These are phyloP conservation scores for Helicoverpa zea DNA, from an alignment of 1,140 invertebrate species.

Conservation along the genomic window DNA sequence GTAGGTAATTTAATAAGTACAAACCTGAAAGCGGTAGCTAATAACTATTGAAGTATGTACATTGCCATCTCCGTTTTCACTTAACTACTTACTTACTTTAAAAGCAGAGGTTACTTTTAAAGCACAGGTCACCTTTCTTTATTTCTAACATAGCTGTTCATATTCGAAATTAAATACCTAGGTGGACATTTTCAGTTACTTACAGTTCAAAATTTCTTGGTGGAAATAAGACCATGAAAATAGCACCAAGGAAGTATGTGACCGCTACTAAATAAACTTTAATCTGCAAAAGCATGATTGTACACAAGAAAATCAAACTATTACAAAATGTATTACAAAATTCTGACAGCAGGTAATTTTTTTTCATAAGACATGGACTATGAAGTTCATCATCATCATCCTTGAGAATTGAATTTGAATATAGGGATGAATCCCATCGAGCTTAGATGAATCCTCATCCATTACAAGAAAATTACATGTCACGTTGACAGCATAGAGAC, in stretches of 20 bases:
- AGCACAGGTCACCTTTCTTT: no score
- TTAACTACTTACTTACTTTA: no score
- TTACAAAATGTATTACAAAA: constrained; percentile 38
- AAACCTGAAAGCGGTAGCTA: background rate
- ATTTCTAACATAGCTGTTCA: no score
- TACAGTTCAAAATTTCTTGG: constrained; percentile 77
- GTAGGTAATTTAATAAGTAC: background rate
- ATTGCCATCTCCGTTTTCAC: no score
- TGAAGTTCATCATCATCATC: no score
- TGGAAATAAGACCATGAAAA: constrained; percentile 77
- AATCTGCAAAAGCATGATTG: constrained; percentile 75
- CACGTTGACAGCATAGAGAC: no score
- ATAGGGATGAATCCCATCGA: no score
- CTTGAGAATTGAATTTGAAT: no score
- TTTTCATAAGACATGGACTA: no score
- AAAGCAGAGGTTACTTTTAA: no score
- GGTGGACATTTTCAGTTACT: constrained; percentile 38
- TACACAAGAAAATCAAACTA: background rate
- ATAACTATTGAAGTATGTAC: background rate
- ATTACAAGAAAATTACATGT: no score
- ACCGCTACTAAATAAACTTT: constrained; percentile 75
- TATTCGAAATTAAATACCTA: background rate
- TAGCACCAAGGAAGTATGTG: constrained; percentile 72
- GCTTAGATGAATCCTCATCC: no score
- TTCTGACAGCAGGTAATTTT: constrained; percentile 10